A percentile compares a stretch with the other conserved stretches of the same genome.
Evolutionary conservation across 2,888 invertebrate species (phyloP).

Genomic region (Nemurella pictetii): DNA sequence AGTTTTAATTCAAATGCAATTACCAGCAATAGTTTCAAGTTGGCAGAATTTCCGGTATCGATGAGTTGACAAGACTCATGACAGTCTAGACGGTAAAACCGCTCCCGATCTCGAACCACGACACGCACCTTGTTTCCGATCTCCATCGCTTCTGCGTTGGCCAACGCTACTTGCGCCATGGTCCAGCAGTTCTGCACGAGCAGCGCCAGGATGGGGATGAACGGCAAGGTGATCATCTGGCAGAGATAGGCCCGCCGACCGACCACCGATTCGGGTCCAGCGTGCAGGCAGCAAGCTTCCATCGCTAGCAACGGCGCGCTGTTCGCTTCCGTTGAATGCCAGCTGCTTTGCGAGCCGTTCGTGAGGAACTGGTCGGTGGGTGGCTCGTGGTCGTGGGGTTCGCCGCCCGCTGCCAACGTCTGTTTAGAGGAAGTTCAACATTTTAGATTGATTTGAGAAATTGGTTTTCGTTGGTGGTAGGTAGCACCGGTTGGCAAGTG

Average conservation of each 20-base stretch:
- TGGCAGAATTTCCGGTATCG: too few relatives aligned
- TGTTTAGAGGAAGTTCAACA: too few relatives aligned
- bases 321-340: neutral
- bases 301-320: conserved; percentile 19
- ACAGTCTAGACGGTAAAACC: too few relatives aligned
- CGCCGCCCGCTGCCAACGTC: too few relatives aligned
- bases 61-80: too few relatives aligned
- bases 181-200: conserved; percentile 60
- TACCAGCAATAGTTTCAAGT: too few relatives aligned
- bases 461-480: too few relatives aligned
- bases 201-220: conserved; percentile 60
- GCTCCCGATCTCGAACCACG: too few relatives aligned
- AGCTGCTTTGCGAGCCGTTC: neutral
- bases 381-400: too few relatives aligned
- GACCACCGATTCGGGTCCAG: conserved; percentile 46
- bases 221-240: conserved; percentile 60
- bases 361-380: neutral
- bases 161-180: conserved; percentile 56
- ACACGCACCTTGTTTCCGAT: conserved; percentile 58
- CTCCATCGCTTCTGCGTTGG: conserved; percentile 55
- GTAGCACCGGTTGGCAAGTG: too few relatives aligned
- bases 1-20: too few relatives aligned
- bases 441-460: too few relatives aligned
- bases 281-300: conserved; percentile 42
- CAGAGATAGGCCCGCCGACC: conserved; percentile 56